A percentile compares a stretch with the other conserved stretches of the same genome.
These are phyloP conservation scores for Sphaerodactylus townsendi DNA, from an alignment of 2,113 vertebrate species.

Conservation along the genomic window DNA sequence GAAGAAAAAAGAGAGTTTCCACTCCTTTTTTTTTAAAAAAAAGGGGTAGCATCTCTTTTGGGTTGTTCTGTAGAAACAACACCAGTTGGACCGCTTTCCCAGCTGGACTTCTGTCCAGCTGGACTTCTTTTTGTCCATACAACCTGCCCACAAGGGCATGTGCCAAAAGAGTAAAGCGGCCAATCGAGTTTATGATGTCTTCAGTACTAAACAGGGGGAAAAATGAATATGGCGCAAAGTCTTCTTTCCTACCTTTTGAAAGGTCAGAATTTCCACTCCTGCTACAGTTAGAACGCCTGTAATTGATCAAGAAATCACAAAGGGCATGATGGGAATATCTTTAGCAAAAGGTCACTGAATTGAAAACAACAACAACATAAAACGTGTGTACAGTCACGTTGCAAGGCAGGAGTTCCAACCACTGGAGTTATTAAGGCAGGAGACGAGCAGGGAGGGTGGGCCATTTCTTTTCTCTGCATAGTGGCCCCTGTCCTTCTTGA, in stretches of 20 bases:
- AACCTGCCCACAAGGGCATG: not conserved
- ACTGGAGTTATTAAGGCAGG: too few species aligned
- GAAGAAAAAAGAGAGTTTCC: not conserved
- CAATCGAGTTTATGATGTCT: conserved; percentile 49
- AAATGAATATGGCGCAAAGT: not conserved
- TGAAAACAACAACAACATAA: too few species aligned
- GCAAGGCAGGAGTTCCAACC: too few species aligned
- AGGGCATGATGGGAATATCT: not conserved
- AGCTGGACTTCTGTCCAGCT: conserved; percentile 45
- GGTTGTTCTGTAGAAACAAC: conserved; percentile 40
- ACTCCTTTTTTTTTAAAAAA: not conserved
- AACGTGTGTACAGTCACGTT: too few species aligned
- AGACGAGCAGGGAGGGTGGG: too few species aligned
- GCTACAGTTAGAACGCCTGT: not conserved
- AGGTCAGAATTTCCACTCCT: not conserved
- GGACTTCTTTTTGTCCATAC: conserved; percentile 38
- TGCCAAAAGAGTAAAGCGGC: conserved; percentile 9
- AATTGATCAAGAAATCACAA: not conserved
- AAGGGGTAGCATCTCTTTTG: conserved; percentile 34
- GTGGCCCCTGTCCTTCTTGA: too few species aligned
- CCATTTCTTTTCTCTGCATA: too few species aligned
- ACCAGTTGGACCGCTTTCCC: conserved; percentile 28
- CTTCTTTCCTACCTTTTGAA: not conserved
- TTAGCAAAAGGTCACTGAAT: not conserved
- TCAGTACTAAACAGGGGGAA: conserved; percentile 39